Percentiles rank a stretch among this genome's conserved stretches.
phyloP scores from a whole-genome alignment of 2,113 vertebrate genomes.

The Drymodes brunneopygia region DNA sequence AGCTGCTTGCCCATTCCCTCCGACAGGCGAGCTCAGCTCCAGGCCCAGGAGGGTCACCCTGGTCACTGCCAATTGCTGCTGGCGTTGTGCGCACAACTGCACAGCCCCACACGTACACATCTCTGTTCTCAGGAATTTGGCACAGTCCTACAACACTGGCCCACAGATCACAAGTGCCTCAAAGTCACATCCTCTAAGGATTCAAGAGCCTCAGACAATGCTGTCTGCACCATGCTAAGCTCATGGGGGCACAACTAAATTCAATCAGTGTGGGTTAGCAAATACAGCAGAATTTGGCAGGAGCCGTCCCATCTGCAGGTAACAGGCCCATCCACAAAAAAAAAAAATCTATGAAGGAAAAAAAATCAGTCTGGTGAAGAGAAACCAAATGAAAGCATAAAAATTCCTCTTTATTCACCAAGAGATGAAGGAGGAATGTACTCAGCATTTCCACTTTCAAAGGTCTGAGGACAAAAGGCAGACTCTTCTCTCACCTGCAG shows the following conservation, averaged over 20 bases:
- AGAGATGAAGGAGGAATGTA: not conserved
- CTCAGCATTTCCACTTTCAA: not conserved
- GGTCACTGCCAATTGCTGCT: not conserved
- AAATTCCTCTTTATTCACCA: not conserved
- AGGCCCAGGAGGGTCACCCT: not conserved
- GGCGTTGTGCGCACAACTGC: not conserved
- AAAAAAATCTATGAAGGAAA: not conserved
- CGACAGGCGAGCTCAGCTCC: rapidly evolving
- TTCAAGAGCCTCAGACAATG: not conserved
- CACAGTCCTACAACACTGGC: rapidly evolving
- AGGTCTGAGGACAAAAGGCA: not conserved
- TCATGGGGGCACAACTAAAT: rapidly evolving
- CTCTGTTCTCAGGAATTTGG: not conserved
- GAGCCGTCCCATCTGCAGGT: not conserved
- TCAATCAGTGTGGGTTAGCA: rapidly evolving
- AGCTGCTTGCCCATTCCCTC: not conserved
- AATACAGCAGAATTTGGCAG: not conserved
- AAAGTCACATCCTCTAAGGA: rapidly evolving
- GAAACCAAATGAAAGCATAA: not conserved
- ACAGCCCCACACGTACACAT: rapidly evolving
- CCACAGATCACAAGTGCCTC: not conserved
- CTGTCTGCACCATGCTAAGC: not conserved
- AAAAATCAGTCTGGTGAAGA: not conserved
- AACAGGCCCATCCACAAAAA: not conserved
- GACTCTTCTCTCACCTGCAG: not conserved